Base-by-base conservation (phyloP, 2,888 invertebrate genomes). In the Cenopis cana region DNA sequence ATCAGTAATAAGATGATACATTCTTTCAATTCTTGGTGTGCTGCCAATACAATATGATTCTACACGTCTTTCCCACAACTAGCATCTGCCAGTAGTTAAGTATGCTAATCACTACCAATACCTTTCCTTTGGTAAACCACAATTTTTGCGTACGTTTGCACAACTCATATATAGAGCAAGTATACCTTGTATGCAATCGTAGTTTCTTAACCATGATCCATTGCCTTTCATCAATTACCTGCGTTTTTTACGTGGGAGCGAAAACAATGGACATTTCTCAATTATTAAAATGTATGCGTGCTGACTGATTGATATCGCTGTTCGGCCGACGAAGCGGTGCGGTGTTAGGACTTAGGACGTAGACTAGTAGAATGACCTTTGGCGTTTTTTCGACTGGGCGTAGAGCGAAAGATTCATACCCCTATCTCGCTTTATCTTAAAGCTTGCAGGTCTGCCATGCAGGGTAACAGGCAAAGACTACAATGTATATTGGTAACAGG, bases 221-320 rank as follows among this genome's bases (percentile, higher is more conserved):
- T 56, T 57, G 50, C 56, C 54, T 69, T 64, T 64, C 50, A 64
- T 64, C 18, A 69, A 57, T 64, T 69, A 62, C 36, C 36, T 20
- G 24, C 17, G 24, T 17, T 67, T 57, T 52, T 55, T 68, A 33
- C 50, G 69, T 69, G 69, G 56, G 69, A 69, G 64, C 18, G 11
- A 69, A 69, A 56, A 69, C 69, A 69, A 64, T 64, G 56, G 55
- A 36, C 24, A 62, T 69, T 56, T 62, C 56, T 62, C 41, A 57
- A 64, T 69, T 17, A 49, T 69, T 69, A 38, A 38, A 36, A 57
- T 50, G 57, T 57, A 17, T 50, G 49, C 50, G 10, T 29, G 52
- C 24, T n/a, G 54, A 33, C 55, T 14, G 52, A 60, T 68, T 17
- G 52, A 52, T 68, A 68, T 68, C 52, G 14, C 59, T 20, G 20